Evolutionary conservation across 1,140 invertebrate species (phyloP), one percentile per base, ranked within the genome.

Genomic region (Hylaeus anthracinus): DNA sequence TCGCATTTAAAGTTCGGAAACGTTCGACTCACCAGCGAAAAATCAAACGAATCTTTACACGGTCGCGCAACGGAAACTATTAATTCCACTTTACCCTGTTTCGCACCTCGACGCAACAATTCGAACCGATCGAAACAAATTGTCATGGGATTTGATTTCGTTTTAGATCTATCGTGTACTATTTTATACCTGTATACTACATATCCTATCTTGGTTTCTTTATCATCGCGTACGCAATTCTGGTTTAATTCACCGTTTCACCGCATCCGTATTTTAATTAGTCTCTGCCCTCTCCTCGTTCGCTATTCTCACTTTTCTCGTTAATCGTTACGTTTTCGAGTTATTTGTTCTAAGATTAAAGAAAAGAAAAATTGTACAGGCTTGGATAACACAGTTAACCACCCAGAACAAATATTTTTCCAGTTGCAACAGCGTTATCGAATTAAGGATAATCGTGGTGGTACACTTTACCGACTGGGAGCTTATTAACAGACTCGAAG

Each of bases 41-140:
- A 9, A 56, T 58, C 15, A 58, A 56, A 70, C 3, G 41, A 41
- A 41, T 70, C 26, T 14, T 55, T 70, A 41, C 26, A 70, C n/a
- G 26, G 43, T 15, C 12, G 8, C 39, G 15, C n/a, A 76, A 69
- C 26, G 43, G 12, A 58, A 41, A 15, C 48, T 14, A 9, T 69
- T 58, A 37, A 1, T 48, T 70, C 37, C 37, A 58, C 45, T 39
- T 48, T 43, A 43, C 58, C 58, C 48, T 55, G 1, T 5, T 12
- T n/a, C 15, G 26, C 12, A 48, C 2, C 48, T 53, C 41, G 37
- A 5, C 48, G 10, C 15, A 41, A 76, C 12, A 12, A 53, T 45
- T 56, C 3, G 56, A 76, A 67, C 48, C 51, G 26, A 56, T 39
- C 56, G 48, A 37, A 67, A 15, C 15, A 56, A 75, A 67, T 39